phyloP scores from a whole-genome alignment of 2,888 invertebrate genomes.

The Iphiclides podalirius region DNA sequence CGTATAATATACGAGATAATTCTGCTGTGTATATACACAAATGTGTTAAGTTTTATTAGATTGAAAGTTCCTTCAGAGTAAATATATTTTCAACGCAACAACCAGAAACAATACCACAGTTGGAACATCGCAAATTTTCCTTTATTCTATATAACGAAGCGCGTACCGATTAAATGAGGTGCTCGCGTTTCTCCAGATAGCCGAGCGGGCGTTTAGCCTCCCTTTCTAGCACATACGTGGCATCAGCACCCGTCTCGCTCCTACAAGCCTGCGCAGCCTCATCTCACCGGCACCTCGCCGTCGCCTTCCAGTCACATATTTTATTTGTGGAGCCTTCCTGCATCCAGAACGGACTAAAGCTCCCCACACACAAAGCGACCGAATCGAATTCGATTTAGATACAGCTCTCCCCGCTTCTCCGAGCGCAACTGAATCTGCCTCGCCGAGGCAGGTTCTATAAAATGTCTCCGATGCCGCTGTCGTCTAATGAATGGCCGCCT shows the following conservation, averaged over 20 bases:
- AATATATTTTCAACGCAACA: no score
- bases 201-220: slow-evolving; percentile 51
- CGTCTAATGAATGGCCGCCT: slow-evolving; percentile 48
- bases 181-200: slow-evolving; percentile 79
- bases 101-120: no score
- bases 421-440: slow-evolving; percentile 1
- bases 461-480: slow-evolving; percentile 28
- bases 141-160: slow-evolving; percentile 74
- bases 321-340: slow-evolving; percentile 78
- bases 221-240: slow-evolving; percentile 39
- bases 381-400: slow-evolving; percentile 24
- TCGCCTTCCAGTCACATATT: slow-evolving; percentile 79
- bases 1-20: no score
- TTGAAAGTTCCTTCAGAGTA: no score
- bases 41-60: no score
- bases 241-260: slow-evolving; percentile 42
- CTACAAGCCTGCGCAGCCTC: slow-evolving; percentile 65
- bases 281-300: slow-evolving; percentile 74
- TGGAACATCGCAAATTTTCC: no score
- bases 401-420: slow-evolving; percentile 17
- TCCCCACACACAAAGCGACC: slow-evolving; percentile 53
- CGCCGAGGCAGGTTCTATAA: slow-evolving; percentile 14
- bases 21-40: no score
- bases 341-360: slow-evolving; percentile 71
- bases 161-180: slow-evolving; percentile 79